phyloP scores from a whole-genome alignment of 2,888 invertebrate genomes.

The Pseudolycoriella hygida region DNA sequence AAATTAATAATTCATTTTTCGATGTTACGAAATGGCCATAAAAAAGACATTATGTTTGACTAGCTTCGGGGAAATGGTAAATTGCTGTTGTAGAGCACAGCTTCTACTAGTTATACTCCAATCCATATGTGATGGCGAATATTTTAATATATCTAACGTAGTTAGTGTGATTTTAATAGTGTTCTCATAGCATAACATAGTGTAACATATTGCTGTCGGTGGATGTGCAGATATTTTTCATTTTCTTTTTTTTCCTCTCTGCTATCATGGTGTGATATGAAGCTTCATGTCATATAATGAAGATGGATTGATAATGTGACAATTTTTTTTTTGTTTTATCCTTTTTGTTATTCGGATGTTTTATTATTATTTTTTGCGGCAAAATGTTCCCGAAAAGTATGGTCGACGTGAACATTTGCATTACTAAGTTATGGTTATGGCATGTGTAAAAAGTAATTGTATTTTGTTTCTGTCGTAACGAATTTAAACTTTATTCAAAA shows the following conservation, averaged over 20 bases:
- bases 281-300: conserved; percentile 1
- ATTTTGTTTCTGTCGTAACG: too few relatives aligned
- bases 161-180: conserved; percentile 2
- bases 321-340: neutral
- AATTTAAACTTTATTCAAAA: too few relatives aligned
- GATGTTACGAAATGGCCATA: conserved; percentile 3
- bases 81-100: neutral
- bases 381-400: too few relatives aligned
- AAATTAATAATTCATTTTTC: conserved; percentile 5
- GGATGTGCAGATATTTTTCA: neutral
- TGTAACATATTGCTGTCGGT: neutral
- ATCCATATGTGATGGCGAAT: too few relatives aligned
- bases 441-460: too few relatives aligned
- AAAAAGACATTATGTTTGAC: conserved; percentile 4
- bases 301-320: conserved; percentile 1
- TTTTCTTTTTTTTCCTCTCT: neutral
- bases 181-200: neutral
- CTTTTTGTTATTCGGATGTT: neutral
- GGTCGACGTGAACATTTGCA: too few relatives aligned
- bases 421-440: too few relatives aligned
- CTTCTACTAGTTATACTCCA: neutral
- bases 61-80: neutral
- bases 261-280: too few relatives aligned
- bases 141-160: neutral
- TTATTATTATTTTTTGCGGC: neutral